Percentiles rank a stretch among this genome's conserved stretches.
phyloP scores from a whole-genome alignment of 1,140 invertebrate genomes.

The Ditylenchus dipsaci region DNA sequence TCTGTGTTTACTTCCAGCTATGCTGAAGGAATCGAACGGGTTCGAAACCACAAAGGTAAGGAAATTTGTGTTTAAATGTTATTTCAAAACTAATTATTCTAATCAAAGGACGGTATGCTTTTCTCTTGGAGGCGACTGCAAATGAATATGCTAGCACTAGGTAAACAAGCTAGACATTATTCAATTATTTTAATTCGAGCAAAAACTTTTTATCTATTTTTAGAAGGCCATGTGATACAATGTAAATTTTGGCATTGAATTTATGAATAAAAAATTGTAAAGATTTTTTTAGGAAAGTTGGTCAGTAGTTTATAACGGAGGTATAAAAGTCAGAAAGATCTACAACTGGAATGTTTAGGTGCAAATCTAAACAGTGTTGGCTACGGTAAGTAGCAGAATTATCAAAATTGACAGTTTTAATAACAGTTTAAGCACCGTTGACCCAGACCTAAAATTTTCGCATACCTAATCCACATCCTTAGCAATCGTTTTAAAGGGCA shows the following conservation, averaged over 20 bases:
- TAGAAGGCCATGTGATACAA: not conserved
- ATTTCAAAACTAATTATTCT: no score
- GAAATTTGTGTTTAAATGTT: no score
- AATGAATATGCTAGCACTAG: conserved; percentile 93
- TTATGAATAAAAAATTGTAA: not conserved
- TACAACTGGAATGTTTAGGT: no score
- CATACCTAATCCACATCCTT: no score
- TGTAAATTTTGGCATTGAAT: not conserved
- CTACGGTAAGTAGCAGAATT: conserved; percentile 39
- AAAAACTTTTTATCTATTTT: not conserved
- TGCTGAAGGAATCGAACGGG: conserved; percentile 76
- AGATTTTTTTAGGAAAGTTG: conserved; percentile 59
- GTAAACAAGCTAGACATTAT: conserved; percentile 72
- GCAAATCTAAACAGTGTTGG: conserved; percentile 60
- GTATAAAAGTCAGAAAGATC: no score
- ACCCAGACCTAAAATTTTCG: no score
- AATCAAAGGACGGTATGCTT: conserved; percentile 81
- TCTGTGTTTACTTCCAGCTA: conserved; percentile 72
- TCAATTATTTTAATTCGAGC: not conserved
- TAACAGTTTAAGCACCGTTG: no score
- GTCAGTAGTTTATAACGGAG: conserved; percentile 64
- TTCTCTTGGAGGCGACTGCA: conserved; percentile 84
- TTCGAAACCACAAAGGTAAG: conserved; percentile 73
- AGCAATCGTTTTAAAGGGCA: no score
- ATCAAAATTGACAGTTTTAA: no score